Evolutionary conservation across 2,888 invertebrate species (phyloP), one percentile per base, ranked within the genome.

Genomic region (Meteorus colon): DNA sequence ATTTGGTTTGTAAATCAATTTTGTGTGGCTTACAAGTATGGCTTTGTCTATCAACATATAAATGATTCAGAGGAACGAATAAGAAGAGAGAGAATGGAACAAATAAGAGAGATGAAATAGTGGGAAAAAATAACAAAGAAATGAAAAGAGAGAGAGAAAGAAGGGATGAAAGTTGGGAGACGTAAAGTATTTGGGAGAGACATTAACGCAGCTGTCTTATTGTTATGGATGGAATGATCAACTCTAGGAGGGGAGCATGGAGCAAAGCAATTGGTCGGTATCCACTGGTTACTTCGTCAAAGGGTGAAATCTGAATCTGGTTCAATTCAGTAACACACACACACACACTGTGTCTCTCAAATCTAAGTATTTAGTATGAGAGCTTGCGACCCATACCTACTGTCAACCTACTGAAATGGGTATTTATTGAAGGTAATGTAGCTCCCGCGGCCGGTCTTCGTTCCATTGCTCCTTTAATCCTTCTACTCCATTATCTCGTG

Each of bases 341-440:
- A 77, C 79, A 78, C 79, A 81, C 78, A 69, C 73, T 79, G 79
- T 86, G 86, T 86, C 86, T 88, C 88, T 87, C 86, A 86, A 19
- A 86, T 89, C 86, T 89, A 86, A 88, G 89, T 87, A 86, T 89
- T 88, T 87, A 88, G 85, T 87, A 89, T 87, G 88, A 89, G 89
- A 87, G 87, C 85, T 87, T 86, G 83, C 85, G 87, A 89, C 88
- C 87, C 87, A 86, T 89, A 85, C 88, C 87, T 87, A 86, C 86
- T 86, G 85, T 86, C 89, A 87, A 84, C 87, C 86, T 88, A 87
- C 87, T 86, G 84, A 89, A 41, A 87, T 88, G 89, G 89, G 73
- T 73, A 73, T 89, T 86, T 85, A 84, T 82, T 87, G 87, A 87
- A 90, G 90, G 90, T 90, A 90, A 90, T 87, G 90, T 90, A 90